phyloP scores from a whole-genome alignment of 2,888 invertebrate species.

The Apotomis turbidana region DNA sequence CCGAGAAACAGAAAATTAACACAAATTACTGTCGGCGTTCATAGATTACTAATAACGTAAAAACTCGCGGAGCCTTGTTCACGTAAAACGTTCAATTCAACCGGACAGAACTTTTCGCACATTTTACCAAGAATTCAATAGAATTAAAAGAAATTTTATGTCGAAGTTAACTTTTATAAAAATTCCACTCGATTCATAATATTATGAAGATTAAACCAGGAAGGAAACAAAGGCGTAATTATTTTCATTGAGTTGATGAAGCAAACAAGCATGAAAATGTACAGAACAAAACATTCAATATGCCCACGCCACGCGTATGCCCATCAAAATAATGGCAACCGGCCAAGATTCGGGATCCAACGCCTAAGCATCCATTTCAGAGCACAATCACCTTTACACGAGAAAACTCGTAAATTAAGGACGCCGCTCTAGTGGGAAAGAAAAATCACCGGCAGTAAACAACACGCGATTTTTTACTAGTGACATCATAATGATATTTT shows the following conservation, averaged over 20 bases:
- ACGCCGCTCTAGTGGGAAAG: conserved; percentile 52
- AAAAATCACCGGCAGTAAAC: conserved; percentile 54
- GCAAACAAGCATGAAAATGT: conserved; percentile 43
- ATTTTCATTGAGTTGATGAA: conserved; percentile 25
- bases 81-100: too few species aligned
- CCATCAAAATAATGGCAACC: conserved; percentile 80
- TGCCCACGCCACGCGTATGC: conserved; percentile 66
- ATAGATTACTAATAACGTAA: conserved; percentile 55
- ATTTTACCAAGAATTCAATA: too few species aligned
- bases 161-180: conserved; percentile 9
- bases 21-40: conserved; percentile 54
- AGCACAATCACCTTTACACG: conserved; percentile 77
- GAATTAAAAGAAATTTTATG: conserved; percentile 4
- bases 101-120: too few species aligned
- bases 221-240: conserved; percentile 27
- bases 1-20: conserved; percentile 65
- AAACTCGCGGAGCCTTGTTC: not conserved
- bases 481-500: conserved; percentile 32
- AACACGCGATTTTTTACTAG: conserved; percentile 44
- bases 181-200: not conserved
- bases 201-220: conserved; percentile 7
- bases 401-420: conserved; percentile 64
- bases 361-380: conserved; percentile 60
- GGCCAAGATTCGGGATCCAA: conserved; percentile 70
- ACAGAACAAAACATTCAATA: conserved; percentile 69